Base-by-base conservation (phyloP, 2,888 invertebrate species). In the Cynaeus angustus region DNA sequence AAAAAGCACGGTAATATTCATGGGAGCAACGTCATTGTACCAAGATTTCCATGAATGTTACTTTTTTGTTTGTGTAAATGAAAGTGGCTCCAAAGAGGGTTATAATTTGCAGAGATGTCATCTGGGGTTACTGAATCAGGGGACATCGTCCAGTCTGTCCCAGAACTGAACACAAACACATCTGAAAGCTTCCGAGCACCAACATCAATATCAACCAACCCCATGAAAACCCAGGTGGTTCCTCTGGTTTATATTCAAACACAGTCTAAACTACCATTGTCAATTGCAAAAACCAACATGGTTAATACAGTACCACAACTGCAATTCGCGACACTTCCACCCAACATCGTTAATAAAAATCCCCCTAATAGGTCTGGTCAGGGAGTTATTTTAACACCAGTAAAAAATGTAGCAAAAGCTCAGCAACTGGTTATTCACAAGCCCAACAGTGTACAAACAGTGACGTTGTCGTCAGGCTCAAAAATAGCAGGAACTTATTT, bases 241-340 rank as follows among this genome's bases (percentile, higher is more conserved):
- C 89, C 89, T 75, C 85, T 90, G 73, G 88, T 90, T 38, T 90
- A 89, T 77, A 88, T 90, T 65, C 89, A 89, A 80, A 87, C 88
- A 16, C 87, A 88, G 0, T 85, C 87, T n/a, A 85, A 88, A 26
- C 77, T 88, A 10, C 70, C 75, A 58, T 71, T 72, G 69, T 56
- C 72, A 43, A 58, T 68, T 41, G 66, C 68, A 48, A 77, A 75
- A 30, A 73, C 68, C 53, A 72, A 69, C 14, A 74, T 80, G 12
- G 73, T 78, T 9, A 79, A 79, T 62, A 70, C 76, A 1, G 52
- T 79, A 13, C 75, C 80, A n/a, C 79, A 79, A 48, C 61, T 81
- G 28, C 80, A 82, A 72, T 72, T 83, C 46, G 74, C 81, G 21
- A 80, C 78, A 68, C 69, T 80, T 45, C 72, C 74, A 37, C 65